phyloP scores from a whole-genome alignment of 2,113 vertebrate species.

The Ploceus nigricollis region DNA sequence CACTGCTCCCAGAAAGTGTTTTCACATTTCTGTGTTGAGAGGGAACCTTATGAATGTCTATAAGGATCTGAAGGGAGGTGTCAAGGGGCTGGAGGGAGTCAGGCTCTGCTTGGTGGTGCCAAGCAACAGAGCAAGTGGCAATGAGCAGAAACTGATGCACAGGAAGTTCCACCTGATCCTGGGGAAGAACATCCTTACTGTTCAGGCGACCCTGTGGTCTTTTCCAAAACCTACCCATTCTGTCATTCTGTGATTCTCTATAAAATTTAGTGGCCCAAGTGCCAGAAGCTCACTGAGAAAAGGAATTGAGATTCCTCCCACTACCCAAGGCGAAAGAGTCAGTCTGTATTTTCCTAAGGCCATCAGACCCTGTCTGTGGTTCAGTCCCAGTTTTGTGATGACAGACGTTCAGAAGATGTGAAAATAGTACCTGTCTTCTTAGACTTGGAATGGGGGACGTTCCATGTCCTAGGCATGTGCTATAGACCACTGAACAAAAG shows the following conservation, averaged over 20 bases:
- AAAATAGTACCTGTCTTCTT: background rate
- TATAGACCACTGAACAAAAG: background rate
- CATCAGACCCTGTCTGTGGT: background rate
- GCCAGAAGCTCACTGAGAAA: background rate
- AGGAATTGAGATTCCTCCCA: background rate
- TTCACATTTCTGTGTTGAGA: background rate
- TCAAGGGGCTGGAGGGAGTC: background rate
- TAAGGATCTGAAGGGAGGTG: background rate
- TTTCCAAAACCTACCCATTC: background rate
- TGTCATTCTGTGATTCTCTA: background rate
- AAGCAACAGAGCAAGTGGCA: background rate
- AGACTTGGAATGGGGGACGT: background rate
- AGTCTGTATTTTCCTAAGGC: background rate
- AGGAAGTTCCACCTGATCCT: background rate
- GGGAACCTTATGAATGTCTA: background rate
- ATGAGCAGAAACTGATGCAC: background rate
- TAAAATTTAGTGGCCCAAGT: background rate
- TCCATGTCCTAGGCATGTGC: background rate
- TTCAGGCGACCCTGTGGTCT: background rate
- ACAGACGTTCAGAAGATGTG: background rate
- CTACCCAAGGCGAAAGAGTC: background rate
- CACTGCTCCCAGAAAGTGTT: background rate
- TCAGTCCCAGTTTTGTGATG: background rate
- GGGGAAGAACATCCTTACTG: accelerated
- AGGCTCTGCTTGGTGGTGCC: background rate